A percentile compares a stretch with the other conserved stretches of the same genome.
Evolutionary conservation across 2,113 vertebrate species (phyloP).

Genomic region (Salminus brasiliensis): DNA sequence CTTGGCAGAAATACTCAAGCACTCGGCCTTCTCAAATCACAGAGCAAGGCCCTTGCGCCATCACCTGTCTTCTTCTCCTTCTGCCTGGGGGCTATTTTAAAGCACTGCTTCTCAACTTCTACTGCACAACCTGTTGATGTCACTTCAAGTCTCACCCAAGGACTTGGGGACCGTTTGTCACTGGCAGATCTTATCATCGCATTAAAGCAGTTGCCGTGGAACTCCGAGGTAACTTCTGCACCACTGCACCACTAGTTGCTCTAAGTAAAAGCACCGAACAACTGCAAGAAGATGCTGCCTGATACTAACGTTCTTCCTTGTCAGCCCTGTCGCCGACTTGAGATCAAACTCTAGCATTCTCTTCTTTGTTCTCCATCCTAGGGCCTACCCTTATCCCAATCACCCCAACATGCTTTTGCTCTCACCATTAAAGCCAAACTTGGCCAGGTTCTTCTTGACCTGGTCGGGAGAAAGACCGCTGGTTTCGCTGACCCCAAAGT

Average conservation of each 20-base stretch:
- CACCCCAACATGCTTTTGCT: constrained; percentile 33
- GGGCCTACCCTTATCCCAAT: not conserved
- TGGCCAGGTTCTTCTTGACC: constrained; percentile 86
- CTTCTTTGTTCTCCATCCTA: constrained; percentile 15
- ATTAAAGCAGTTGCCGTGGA: too few relatives aligned
- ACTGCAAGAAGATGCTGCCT: not conserved
- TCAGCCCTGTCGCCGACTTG: too few relatives aligned
- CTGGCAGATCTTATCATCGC: not conserved
- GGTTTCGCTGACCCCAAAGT: constrained; percentile 84
- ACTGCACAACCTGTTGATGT: constrained; percentile 38
- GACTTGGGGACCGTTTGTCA: not conserved
- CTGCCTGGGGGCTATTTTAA: constrained; percentile 72
- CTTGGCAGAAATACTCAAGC: constrained; percentile 65
- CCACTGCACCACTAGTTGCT: not conserved
- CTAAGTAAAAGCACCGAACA: not conserved
- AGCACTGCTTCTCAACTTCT: constrained; percentile 69
- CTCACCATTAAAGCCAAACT: constrained; percentile 89
- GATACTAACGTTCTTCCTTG: not conserved
- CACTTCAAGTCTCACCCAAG: constrained; percentile 35
- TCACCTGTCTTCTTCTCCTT: constrained; percentile 76
- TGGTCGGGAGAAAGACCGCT: constrained; percentile 81
- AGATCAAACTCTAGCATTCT: not conserved
- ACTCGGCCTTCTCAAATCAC: constrained; percentile 66
- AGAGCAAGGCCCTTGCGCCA: constrained; percentile 72
- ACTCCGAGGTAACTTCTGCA: not conserved